A percentile compares a stretch with the other conserved stretches of the same genome.
Conservation (phyloP, 2,888 invertebrate species). For the Cephonodes hylas region DNA sequence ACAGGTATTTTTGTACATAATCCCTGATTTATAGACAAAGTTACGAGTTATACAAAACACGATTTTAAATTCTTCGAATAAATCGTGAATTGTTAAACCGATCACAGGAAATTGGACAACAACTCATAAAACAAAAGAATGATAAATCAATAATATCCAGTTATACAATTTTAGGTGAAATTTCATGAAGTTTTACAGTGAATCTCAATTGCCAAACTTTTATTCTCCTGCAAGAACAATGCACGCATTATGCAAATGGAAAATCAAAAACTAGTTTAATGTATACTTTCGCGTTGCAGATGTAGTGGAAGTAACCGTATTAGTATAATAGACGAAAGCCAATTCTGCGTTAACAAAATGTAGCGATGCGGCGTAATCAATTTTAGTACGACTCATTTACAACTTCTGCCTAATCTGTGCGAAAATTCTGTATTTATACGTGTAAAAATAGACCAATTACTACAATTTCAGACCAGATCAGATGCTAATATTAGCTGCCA, state of each 20-base stretch:
- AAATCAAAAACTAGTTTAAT: slow-evolving; percentile 6
- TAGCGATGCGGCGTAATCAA: slow-evolving; percentile 50
- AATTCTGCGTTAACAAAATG: slow-evolving; percentile 45
- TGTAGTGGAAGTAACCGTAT: slow-evolving; percentile 27
- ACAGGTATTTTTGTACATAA: too few species aligned
- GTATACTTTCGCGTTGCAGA: slow-evolving; percentile 17
- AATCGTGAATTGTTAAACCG: not conserved
- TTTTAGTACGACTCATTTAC: slow-evolving; percentile 54
- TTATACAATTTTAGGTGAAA: not conserved
- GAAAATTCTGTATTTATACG: slow-evolving; percentile 20
- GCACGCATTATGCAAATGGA: not conserved
- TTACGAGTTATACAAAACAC: not conserved
- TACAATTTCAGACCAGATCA: too few species aligned
- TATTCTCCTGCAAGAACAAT: not conserved
- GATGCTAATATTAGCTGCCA: too few species aligned
- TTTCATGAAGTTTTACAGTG: not conserved
- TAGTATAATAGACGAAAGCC: slow-evolving; percentile 22
- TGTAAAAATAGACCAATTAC: slow-evolving; percentile 22
- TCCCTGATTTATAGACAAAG: too few species aligned
- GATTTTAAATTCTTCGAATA: not conserved
- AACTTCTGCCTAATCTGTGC: slow-evolving; percentile 36
- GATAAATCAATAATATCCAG: not conserved
- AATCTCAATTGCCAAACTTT: not conserved
- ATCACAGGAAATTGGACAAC: not conserved
- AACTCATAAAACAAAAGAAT: not conserved